phyloP scores from a whole-genome alignment of 2,888 invertebrate genomes.

The Parelbella ahira region DNA sequence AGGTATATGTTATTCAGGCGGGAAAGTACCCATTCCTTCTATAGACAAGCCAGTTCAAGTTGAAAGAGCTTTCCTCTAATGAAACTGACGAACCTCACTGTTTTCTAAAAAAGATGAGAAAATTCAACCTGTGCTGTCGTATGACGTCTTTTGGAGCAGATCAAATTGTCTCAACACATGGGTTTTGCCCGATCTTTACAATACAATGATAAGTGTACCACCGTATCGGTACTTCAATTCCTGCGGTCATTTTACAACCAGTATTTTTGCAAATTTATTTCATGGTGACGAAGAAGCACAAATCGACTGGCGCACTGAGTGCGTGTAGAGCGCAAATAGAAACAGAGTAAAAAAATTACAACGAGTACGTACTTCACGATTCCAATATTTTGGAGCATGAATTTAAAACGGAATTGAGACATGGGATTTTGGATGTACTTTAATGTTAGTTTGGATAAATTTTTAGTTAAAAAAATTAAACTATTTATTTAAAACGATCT shows the following conservation, averaged over 20 bases:
- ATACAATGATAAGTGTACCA: constrained; percentile 31
- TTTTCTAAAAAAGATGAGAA: constrained; percentile 31
- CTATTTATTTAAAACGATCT: too few species aligned
- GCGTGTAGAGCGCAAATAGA: constrained; percentile 26
- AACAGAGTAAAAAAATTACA: constrained; percentile 33
- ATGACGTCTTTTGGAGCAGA: constrained; percentile 32
- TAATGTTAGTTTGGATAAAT: too few species aligned
- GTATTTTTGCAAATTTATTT: constrained; percentile 29
- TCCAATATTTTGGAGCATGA: constrained; percentile 33
- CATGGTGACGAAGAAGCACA: constrained; percentile 23
- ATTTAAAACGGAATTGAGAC: constrained; percentile 35
- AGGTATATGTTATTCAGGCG: constrained; percentile 32
- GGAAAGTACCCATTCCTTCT: constrained; percentile 29
- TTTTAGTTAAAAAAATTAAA: too few species aligned
- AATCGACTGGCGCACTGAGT: constrained; percentile 25
- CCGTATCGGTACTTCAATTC: constrained; percentile 28
- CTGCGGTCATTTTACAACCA: constrained; percentile 17
- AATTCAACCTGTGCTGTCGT: constrained; percentile 31
- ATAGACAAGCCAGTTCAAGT: constrained; percentile 31
- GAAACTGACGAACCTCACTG: constrained; percentile 28
- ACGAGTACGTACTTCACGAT: constrained; percentile 33
- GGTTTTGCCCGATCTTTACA: constrained; percentile 28
- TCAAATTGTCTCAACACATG: constrained; percentile 21
- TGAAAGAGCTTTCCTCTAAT: constrained; percentile 28
- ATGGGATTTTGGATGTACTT: too few species aligned